Base-by-base conservation (phyloP, 2,797 vertebrate species). In the Thunnus albacares region DNA sequence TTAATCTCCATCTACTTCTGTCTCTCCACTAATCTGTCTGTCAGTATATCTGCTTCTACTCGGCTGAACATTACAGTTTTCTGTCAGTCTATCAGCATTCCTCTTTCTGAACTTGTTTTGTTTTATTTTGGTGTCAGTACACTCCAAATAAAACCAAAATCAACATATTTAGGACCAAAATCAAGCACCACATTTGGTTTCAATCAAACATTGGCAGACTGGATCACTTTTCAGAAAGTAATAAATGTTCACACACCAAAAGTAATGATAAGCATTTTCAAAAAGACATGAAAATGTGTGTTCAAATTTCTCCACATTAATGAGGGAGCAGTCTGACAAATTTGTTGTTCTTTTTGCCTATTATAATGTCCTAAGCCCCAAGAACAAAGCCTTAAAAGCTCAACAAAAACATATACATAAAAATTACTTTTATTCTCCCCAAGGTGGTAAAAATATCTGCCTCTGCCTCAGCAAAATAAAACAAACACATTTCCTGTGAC, bases 1-100 rank as follows among this genome's bases (percentile, higher is more conserved):
- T 81, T 90, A 87, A 90, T 85, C 73, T 76, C 72, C 17, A 71
- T 75, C 85, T 76, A 67, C 77, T 72, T 81, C 55, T 69, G 71
- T 71, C 67, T 35, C 43, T 68, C 17, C 33, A 13, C 74, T 89
- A 90, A 89, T 90, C 87, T 77, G 71, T 75, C 79, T 71, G 77
- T 78, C 26, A 30, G 75, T 43, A 17, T 47, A 57, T 84, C 55
- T 63, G 74, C 68, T 71, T 73, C 71, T 26, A 62, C 62, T 79
- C 59, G 53, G 70, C 68, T 65, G 63, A 66, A 52, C 62, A 62
- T 79, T 28, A 45, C 26, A 47, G 24, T 14, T 30, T 11, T 55
- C 35, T 17, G 68, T 73, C 24, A n/a, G 9, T 56, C 58, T 20
- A 53, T 55, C 70, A 77, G 60, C 1, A 30, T n/a, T 60, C 59